Conservation (phyloP, 2,888 invertebrate genomes). For the Napeogenes sylphis region DNA sequence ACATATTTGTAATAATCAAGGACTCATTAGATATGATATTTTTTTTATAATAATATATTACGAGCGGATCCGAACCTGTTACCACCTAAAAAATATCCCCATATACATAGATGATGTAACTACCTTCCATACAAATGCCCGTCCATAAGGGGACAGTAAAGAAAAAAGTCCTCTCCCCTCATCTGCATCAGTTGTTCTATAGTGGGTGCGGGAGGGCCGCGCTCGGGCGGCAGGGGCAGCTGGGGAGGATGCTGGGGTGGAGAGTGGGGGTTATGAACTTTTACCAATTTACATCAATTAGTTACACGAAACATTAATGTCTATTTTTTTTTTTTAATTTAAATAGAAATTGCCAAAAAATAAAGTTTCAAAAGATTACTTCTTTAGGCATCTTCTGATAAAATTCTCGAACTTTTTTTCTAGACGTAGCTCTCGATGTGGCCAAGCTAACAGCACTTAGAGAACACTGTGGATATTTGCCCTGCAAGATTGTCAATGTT, state of each 20-base stretch:
- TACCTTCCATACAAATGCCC: conserved; percentile 63
- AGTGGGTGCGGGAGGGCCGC: conserved; percentile 44
- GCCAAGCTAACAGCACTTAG: conserved; percentile 64
- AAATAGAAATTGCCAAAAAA: too few species aligned
- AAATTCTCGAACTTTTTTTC: conserved; percentile 56
- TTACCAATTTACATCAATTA: too few species aligned
- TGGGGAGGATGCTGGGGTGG: conserved; percentile 41
- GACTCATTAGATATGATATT: too few species aligned
- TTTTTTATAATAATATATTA: too few species aligned
- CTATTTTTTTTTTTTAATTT: too few species aligned
- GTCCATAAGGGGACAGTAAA: conserved; percentile 54
- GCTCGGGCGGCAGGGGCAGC: conserved; percentile 53
- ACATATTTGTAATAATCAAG: too few species aligned
- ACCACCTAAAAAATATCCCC: too few species aligned
- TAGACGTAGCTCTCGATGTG: conserved; percentile 49
- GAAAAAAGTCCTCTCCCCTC: conserved; percentile 65
- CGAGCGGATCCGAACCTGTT: too few species aligned
- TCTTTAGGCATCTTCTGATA: conserved; percentile 60
- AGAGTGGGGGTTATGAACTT: not conserved
- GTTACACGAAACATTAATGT: too few species aligned
- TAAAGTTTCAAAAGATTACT: conserved; percentile 36
- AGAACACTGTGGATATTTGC: conserved; percentile 53
- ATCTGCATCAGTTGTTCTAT: conserved; percentile 55
- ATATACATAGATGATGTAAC: not conserved
- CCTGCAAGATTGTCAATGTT: conserved; percentile 39